These are phyloP conservation scores for Callorhinus ursinus DNA, from an alignment of 2,113 vertebrate species.

Conservation along the genomic window DNA sequence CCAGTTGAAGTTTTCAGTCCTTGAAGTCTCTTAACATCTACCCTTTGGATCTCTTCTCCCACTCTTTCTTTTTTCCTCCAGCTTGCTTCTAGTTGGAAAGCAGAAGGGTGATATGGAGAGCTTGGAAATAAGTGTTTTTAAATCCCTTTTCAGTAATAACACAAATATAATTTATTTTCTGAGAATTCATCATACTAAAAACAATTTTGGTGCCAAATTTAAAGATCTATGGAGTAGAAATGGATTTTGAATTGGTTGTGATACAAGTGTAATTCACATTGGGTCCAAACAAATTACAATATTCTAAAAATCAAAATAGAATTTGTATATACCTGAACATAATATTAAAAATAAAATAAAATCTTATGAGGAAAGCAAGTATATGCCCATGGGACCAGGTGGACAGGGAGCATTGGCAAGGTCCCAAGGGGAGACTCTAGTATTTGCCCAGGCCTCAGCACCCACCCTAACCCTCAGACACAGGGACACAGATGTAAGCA, in stretches of 20 bases:
- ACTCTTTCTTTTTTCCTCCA: not conserved
- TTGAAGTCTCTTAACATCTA: not conserved
- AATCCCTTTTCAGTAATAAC: not conserved
- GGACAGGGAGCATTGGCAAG: not conserved
- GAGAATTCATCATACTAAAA: not conserved
- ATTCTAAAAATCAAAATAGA: conserved; percentile 26
- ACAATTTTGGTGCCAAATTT: not conserved
- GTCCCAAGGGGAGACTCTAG: not conserved
- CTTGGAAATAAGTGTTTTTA: conserved; percentile 18
- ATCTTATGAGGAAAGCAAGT: not conserved
- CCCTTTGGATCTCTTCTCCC: not conserved
- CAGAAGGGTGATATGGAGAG: not conserved
- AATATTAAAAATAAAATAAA: not conserved
- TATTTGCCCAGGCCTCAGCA: not conserved
- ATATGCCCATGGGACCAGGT: not conserved
- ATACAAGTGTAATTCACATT: not conserved
- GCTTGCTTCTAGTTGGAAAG: not conserved
- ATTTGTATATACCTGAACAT: not conserved
- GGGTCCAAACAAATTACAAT: not conserved
- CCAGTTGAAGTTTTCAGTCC: not conserved
- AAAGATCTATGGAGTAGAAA: not conserved
- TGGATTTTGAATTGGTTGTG: not conserved
- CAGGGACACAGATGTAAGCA: not conserved
- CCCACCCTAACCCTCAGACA: not conserved
- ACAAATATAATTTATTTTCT: not conserved